Evolutionary conservation across 2,797 vertebrate genomes (phyloP), one percentile per base, ranked within the genome.

Genomic region (Sandelia bainsii): DNA sequence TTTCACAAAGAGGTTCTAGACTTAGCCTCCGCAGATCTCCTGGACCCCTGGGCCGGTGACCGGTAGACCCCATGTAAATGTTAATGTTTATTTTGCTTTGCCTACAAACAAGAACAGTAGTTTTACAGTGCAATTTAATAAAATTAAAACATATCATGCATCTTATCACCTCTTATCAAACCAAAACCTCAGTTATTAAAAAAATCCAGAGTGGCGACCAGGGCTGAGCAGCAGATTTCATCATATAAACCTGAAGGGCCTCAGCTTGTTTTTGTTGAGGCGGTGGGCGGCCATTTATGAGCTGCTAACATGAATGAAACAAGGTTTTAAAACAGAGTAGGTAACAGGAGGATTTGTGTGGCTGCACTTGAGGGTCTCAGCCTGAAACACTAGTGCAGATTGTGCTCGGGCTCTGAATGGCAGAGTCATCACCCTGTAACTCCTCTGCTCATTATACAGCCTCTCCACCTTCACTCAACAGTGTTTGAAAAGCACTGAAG

Each of bases 251-350:
- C 54, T 2, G 42, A 76, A 54, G 46, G 84, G 77, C 75, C 67
- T 64, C 29, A 3, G 63, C 76, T 73, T 85, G 88, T 90, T 88
- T 90, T 79, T 75, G 71, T 72, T 46, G 76, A 72, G 89, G 73
- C 50, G 66, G 83, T 90, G 89, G 87, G 82, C 81, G 65, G 79
- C 83, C 85, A 87, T 92, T 92, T 91, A 91, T 86, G 91, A 91
- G 91, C 87, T 86, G 89, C 82, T 89, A 92, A 92, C 91, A 91
- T 77, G 86, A 89, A 84, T 54, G 83, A 89, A 89, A 90, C 82
- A 81, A 81, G 89, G 77, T 80, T 90, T 87, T 87, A 81, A 87
- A 90, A 79, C 67, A 61, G 74, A 90, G 83, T 27, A 57, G 88
- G 81, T 90, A 92, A 87, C 77, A 75, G 81, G 80, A 86, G 86